Evolutionary conservation across 2,888 invertebrate genomes (phyloP), one percentile per base, ranked within the genome.

Genomic region (Carpatolechia fugitivella): DNA sequence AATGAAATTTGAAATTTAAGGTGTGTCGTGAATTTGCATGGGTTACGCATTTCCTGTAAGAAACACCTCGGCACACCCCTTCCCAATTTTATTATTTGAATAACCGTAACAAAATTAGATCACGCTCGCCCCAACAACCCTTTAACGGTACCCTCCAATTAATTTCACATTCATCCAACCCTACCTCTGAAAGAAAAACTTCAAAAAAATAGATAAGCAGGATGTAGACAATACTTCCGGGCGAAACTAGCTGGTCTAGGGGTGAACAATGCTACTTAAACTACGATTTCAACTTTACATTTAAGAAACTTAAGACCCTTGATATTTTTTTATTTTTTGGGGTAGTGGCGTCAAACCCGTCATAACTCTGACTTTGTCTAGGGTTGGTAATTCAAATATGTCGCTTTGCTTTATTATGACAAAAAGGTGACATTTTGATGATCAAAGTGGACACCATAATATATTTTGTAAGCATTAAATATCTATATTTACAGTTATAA

Each of bases 151-250:
- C 82, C 84, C 86, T 82, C 76, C 80, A 85, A 85, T 86, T 86
- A 86, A 85, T 83, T 81, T 80, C 77, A 76, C 80, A 86, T 88
- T 85, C 80, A 85, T 80, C 68, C 72, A 73, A 76, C 78, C 80
- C 80, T 76, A 72, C 61, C 68, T 16, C 60, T 63, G 60, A 54
- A 53, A 62, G 60, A 60, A 66, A 65, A 78, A 6, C 20, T 16
- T 31, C 14, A 51, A 80, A 80, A n/a, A 80, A 78, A 77, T 74
- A 77, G 76, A 78, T 70, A 78, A 72, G 69, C 76, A 79, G 82
- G 84, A 85, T 85, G 78, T 72, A 67, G 57, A 69, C 64, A 73
- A 76, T 64, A 71, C 77, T 78, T 74, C 77, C 72, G 68, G 66
- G 67, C 51, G 59, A 65, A 70, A 69, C 70, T 69, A 69, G 70